Evolutionary conservation across 2,797 vertebrate genomes (phyloP), one percentile per base, ranked within the genome.

Genomic region (Uromys caudimaculatus): DNA sequence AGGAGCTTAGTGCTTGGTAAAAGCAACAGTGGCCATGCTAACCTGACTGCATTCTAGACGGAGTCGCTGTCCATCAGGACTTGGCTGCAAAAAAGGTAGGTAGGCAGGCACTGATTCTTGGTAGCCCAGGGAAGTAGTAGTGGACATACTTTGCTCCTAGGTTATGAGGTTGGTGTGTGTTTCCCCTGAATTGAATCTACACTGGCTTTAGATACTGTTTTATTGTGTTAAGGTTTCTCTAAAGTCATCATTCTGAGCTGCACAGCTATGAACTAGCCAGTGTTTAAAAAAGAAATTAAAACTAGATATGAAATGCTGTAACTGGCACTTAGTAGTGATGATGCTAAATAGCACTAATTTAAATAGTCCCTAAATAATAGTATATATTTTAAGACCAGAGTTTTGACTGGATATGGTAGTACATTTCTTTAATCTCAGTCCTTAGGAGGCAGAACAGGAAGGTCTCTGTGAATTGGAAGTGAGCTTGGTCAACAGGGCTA

Each of bases 321-420:
- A 62, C 54, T 50, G 32, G 32, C 1, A 24, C 54, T 75, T 47
- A 67, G 38, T 67, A 56, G 27, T 67, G 94, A 95, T 3, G 77
- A n/a, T 10, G 41, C 13, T 67, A 78, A 79, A 44, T 38, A 91
- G 27, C 85, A 75, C 35, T 47, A 87, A 92, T 54, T 95, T 64
- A 91, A 82, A 79, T 91, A 90, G 76, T 67, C 12, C n/a, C 71
- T 16, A 38, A 93, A 62, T 86, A 91, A 94, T 93, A 85, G 76
- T 14, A 58, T 27, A 71, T 6, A 71, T 83, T 95, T 24, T 71
- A 79, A 95, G 79, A 58, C 35, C 47, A 84, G 81, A 84, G 58
- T 47, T 64, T 35, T 47, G 41, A 0, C 16, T 84, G 41, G 29
- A 17, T 13, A 47, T 64, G 58, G 24, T 47, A 29, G 29, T 41